Evolutionary conservation across 2,113 vertebrate genomes (phyloP).

Genomic region (Aspidoscelis tigris): DNA sequence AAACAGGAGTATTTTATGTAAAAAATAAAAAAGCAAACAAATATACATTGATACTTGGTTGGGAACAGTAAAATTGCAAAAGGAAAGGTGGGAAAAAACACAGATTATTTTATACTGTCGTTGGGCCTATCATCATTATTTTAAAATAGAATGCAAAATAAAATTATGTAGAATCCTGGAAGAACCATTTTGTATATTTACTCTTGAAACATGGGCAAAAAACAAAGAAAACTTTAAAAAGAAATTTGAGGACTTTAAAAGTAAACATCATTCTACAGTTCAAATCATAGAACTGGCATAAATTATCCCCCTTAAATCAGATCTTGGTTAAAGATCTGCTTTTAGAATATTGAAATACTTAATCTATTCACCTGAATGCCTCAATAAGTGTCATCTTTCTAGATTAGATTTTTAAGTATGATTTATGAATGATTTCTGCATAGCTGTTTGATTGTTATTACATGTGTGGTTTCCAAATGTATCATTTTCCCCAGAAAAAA

Average conservation of each 20-base stretch:
- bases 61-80: background rate
- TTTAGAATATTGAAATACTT: background rate
- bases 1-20: slow-evolving; percentile 7
- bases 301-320: background rate
- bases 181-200: background rate
- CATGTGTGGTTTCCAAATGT: background rate
- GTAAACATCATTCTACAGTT: background rate
- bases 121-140: background rate
- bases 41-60: background rate
- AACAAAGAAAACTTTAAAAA: background rate
- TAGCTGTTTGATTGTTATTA: background rate
- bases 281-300: background rate
- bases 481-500: background rate
- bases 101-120: slow-evolving; percentile 33
- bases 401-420: background rate
- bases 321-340: background rate
- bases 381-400: background rate
- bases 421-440: background rate
- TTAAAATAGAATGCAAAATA: background rate
- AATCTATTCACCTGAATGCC: background rate
- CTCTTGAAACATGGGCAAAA: background rate
- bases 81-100: background rate
- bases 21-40: slow-evolving; percentile 40
- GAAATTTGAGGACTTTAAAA: slow-evolving; percentile 1
- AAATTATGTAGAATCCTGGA: background rate